Base-by-base conservation (phyloP, 2,888 invertebrate species). In the Eledone cirrhosa region DNA sequence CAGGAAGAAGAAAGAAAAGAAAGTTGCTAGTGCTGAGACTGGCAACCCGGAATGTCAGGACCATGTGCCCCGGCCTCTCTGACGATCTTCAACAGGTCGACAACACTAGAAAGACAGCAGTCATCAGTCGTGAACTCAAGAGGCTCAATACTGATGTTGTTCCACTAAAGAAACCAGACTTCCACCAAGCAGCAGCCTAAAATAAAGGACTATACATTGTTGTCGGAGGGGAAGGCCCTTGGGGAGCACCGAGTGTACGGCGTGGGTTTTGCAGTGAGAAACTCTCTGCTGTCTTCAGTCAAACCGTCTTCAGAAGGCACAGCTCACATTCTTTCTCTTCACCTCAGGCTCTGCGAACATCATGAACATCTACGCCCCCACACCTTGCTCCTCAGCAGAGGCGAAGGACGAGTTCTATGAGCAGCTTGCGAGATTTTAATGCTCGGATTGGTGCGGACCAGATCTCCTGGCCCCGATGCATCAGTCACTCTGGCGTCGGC, bases 381-480 rank as follows among this genome's bases (percentile, higher is more conserved):
- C 59, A 7, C 59, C 11, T 11, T n/a, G 11, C n/a, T 7, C 5
- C 24, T n/a, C n/a, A n/a, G 59, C 4, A 5, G 59, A 59, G 11
- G 13, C 24, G 3, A 59, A 59, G n/a, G 33, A 33, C 33, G 5
- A 33, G 33, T 33, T 33, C 33, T 33, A 33, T 8, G 8, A 33
- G 8, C 8, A 33, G 5, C 33, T 33, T 80, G 24, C 80, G 81
- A 33, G 78, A 80, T 75, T 78, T 80, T 24, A 80, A 78, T 63
- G 80, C 78, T 53, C 27, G 80, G 27, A 74, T 80, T 5, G 78
- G 81, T 8, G 33, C 67, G 7, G 81, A 77, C 75, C 65, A 77
- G 27, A 14, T 1, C 41, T 47, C 75, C 24, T 80, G 81, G 78
- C 67, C 77, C 14, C 11, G 4, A 13, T 77, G 77, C 72, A 14